These are phyloP conservation scores for Cyaniris semiargus DNA, from an alignment of 2,888 invertebrate genomes.

Conservation along the genomic window DNA sequence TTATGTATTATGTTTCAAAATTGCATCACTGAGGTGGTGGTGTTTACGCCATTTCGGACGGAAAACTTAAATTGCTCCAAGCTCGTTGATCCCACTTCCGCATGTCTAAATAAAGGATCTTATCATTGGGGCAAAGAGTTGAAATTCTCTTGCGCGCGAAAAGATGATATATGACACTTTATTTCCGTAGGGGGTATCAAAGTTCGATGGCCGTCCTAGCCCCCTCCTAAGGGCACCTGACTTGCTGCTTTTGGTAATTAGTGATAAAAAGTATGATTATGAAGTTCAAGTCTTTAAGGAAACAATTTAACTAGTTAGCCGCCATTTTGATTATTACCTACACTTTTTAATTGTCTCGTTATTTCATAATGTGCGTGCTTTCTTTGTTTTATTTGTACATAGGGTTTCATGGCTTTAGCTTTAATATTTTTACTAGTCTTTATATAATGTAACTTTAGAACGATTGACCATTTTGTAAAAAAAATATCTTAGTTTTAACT, in stretches of 20 bases:
- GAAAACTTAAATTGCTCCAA: slow-evolving; percentile 64
- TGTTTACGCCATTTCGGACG: slow-evolving; percentile 52
- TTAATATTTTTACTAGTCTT: not conserved
- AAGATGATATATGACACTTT: slow-evolving; percentile 50
- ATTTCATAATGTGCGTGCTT: not conserved
- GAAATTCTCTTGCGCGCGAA: slow-evolving; percentile 44
- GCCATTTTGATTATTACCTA: slow-evolving; percentile 18
- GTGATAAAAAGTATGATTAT: slow-evolving; percentile 62
- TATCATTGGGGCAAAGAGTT: slow-evolving; percentile 47
- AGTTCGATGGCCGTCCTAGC: slow-evolving; percentile 77
- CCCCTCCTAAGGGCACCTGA: slow-evolving; percentile 58
- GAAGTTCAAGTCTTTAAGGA: slow-evolving; percentile 54
- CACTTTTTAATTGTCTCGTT: slow-evolving; percentile 16
- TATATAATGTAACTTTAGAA: not conserved
- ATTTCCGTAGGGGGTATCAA: slow-evolving; percentile 45
- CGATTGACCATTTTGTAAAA: too few relatives aligned
- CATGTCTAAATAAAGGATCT: slow-evolving; percentile 47
- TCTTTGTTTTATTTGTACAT: not conserved
- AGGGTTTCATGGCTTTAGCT: not conserved
- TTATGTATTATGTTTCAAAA: slow-evolving; percentile 43
- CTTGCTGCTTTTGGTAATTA: slow-evolving; percentile 70
- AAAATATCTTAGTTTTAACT: too few relatives aligned
- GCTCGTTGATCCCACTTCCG: slow-evolving; percentile 75
- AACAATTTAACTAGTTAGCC: slow-evolving; percentile 45
- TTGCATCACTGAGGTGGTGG: slow-evolving; percentile 38